A percentile compares a stretch with the other conserved stretches of the same genome.
Conservation (phyloP, 1,140 invertebrate genomes). For the Polyergus mexicanus region DNA sequence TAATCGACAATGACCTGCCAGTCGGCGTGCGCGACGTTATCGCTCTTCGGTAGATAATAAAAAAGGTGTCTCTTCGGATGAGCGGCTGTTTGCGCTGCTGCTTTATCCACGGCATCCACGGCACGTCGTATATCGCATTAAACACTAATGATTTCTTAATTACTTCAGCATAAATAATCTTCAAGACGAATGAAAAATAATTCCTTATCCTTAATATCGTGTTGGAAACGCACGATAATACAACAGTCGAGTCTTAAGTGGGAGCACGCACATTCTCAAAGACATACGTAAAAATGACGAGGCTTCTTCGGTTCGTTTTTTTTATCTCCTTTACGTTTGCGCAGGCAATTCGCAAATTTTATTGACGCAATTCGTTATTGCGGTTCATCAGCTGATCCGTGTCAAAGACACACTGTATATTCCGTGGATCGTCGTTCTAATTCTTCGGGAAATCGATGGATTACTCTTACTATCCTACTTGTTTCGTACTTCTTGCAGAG, state of each 20-base stretch:
- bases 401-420: not conserved
- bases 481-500: too few relatives aligned
- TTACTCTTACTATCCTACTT: not conserved
- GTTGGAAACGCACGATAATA: not conserved
- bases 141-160: constrained; percentile 22
- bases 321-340: not conserved
- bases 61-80: constrained; percentile 20
- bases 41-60: constrained; percentile 43
- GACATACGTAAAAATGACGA: not conserved
- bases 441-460: not conserved
- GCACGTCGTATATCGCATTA: not conserved
- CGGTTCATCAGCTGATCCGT: not conserved
- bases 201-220: not conserved
- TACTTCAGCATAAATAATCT: not conserved
- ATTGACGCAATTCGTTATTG: not conserved
- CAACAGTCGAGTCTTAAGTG: not conserved
- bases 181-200: not conserved
- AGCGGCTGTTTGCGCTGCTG: not conserved
- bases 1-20: constrained; percentile 56
- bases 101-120: not conserved
- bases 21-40: constrained; percentile 42
- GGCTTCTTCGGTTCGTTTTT: not conserved
- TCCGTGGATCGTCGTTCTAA: not conserved
- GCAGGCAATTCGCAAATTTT: not conserved
- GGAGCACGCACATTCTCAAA: not conserved